These are phyloP conservation scores for Myotis daubentonii DNA, from an alignment of 2,797 vertebrate species.

Conservation along the genomic window DNA sequence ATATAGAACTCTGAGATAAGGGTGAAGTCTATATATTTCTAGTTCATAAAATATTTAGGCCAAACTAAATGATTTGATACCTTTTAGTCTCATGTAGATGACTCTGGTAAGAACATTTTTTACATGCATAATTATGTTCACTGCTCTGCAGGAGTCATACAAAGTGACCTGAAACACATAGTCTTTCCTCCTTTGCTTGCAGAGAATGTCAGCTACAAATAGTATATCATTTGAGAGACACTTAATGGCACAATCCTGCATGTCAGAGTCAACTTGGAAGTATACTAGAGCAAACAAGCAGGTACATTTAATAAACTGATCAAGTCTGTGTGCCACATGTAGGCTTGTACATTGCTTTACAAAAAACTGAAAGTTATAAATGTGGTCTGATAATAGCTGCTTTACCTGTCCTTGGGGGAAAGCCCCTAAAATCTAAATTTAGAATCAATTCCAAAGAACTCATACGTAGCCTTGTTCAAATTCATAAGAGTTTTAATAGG, in stretches of 20 bases:
- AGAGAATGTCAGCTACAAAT: background rate
- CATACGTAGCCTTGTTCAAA: background rate
- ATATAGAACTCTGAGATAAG: background rate
- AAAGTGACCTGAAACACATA: background rate
- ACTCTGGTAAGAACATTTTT: background rate
- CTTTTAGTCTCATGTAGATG: background rate
- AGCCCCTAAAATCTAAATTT: background rate
- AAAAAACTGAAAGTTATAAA: background rate
- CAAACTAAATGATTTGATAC: background rate
- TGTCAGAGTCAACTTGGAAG: background rate
- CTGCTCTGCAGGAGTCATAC: background rate
- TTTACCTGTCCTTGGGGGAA: background rate
- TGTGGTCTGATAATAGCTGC: background rate
- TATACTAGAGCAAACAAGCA: background rate
- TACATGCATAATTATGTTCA: background rate
- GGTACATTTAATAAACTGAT: background rate
- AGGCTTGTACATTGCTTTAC: background rate
- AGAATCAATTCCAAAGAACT: background rate
- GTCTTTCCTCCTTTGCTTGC: constrained; percentile 2
- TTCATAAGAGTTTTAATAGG: background rate
- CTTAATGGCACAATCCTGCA: background rate
- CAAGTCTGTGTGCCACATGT: background rate
- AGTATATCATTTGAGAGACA: background rate
- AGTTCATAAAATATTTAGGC: constrained; percentile 46
- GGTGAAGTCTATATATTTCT: background rate